Evolutionary conservation across 2,113 vertebrate genomes (phyloP).

Genomic region (Gymnobelideus leadbeateri): DNA sequence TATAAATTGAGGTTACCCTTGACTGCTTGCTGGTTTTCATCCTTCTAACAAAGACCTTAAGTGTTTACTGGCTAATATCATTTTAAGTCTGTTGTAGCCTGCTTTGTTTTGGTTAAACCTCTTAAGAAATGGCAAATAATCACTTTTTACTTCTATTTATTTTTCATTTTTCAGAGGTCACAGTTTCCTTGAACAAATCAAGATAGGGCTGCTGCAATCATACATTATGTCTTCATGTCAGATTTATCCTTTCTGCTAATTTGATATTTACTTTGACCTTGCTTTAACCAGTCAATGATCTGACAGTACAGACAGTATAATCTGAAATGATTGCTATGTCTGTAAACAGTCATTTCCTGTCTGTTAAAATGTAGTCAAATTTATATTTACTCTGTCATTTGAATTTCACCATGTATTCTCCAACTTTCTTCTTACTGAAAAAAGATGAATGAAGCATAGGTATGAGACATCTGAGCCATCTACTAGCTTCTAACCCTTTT

Average conservation of each 20-base stretch:
- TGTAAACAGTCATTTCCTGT: not conserved
- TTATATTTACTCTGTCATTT: not conserved
- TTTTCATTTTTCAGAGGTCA: not conserved
- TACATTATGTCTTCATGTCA: not conserved
- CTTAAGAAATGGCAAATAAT: not conserved
- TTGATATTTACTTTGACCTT: conserved; percentile 10
- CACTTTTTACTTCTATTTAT: not conserved
- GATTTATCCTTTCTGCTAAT: not conserved
- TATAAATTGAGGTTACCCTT: not conserved
- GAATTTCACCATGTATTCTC: not conserved
- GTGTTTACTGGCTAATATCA: not conserved
- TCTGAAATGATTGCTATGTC: conserved; percentile 2
- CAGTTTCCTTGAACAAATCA: not conserved
- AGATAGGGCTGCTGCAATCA: not conserved
- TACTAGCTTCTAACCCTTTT: not conserved
- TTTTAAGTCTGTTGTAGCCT: not conserved
- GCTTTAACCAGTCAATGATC: not conserved
- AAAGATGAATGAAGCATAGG: not conserved
- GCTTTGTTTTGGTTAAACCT: not conserved
- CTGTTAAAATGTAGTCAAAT: not conserved
- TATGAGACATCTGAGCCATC: not conserved
- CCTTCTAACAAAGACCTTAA: not conserved
- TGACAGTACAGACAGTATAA: not conserved
- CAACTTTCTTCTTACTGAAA: not conserved
- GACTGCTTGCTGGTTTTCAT: not conserved